phyloP scores from a whole-genome alignment of 2,888 invertebrate species.

The Neocrepidodera transversa region DNA sequence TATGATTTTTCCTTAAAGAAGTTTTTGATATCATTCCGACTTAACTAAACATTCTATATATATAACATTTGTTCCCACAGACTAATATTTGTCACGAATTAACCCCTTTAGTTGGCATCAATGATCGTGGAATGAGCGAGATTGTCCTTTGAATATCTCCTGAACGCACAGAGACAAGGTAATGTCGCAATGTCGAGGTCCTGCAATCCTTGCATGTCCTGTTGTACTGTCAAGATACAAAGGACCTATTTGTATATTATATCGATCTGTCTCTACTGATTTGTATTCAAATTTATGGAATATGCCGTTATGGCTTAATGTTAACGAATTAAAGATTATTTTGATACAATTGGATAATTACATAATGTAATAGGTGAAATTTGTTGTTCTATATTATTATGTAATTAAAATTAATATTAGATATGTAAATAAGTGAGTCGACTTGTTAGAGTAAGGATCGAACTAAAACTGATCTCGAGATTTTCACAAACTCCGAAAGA shows the following conservation, averaged over 20 bases:
- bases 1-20: too few relatives aligned
- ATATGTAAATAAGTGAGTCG: too few relatives aligned
- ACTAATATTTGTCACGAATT: too few relatives aligned
- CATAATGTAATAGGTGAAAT: too few relatives aligned
- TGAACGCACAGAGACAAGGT: slow-evolving; percentile 14
- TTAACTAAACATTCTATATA: too few relatives aligned
- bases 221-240: slow-evolving; percentile 9
- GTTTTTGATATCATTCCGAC: too few relatives aligned
- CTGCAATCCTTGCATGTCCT: slow-evolving; percentile 13
- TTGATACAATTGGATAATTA: background rate
- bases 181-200: slow-evolving; percentile 14
- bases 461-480: too few relatives aligned
- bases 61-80: too few relatives aligned
- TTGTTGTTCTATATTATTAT: too few relatives aligned
- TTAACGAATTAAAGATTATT: background rate
- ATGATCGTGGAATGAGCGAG: background rate
- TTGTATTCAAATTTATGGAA: slow-evolving; percentile 11
- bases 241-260: slow-evolving; percentile 12
- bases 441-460: too few relatives aligned
- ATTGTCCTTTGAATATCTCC: slow-evolving; percentile 11
- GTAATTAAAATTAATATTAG: too few relatives aligned
- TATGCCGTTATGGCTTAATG: background rate
- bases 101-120: background rate
- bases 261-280: background rate
- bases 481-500: too few relatives aligned